These are phyloP conservation scores for Parotocinclus haroldoi DNA, from an alignment of 2,797 vertebrate species.

Conservation along the genomic window DNA sequence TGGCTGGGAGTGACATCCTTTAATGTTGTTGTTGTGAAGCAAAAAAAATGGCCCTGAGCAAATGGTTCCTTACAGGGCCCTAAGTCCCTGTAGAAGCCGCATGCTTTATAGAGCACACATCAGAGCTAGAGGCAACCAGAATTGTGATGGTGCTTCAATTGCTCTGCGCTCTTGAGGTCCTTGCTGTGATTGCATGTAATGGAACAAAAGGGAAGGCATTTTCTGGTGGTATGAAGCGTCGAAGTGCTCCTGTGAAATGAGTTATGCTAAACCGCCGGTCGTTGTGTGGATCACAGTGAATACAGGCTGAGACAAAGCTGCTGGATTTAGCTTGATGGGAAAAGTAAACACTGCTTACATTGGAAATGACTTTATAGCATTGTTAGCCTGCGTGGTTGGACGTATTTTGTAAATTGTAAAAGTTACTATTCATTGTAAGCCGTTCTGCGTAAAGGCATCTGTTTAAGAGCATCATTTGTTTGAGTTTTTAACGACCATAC, in stretches of 20 bases:
- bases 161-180: constrained; percentile 47
- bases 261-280: constrained; percentile 62
- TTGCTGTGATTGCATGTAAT: constrained; percentile 61
- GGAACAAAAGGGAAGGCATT: constrained; percentile 63
- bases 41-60: constrained; percentile 2
- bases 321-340: constrained; percentile 42
- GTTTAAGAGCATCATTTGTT: too few species aligned
- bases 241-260: constrained; percentile 35
- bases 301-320: constrained; percentile 47
- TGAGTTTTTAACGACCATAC: too few species aligned
- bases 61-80: constrained; percentile 1
- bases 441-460: too few species aligned
- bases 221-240: constrained; percentile 63
- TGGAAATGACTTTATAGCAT: too few species aligned
- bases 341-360: too few species aligned
- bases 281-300: constrained; percentile 43
- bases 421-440: too few species aligned
- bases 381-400: too few species aligned
- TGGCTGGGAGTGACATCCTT: constrained; percentile 2
- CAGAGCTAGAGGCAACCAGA: background rate
- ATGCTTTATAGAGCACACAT: constrained; percentile 48
- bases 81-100: constrained; percentile 28
- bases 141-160: constrained; percentile 53
- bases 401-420: too few species aligned
- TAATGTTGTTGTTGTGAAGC: constrained; percentile 21